Conservation (phyloP, 2,888 invertebrate species). For the Blastobasis adustella region DNA sequence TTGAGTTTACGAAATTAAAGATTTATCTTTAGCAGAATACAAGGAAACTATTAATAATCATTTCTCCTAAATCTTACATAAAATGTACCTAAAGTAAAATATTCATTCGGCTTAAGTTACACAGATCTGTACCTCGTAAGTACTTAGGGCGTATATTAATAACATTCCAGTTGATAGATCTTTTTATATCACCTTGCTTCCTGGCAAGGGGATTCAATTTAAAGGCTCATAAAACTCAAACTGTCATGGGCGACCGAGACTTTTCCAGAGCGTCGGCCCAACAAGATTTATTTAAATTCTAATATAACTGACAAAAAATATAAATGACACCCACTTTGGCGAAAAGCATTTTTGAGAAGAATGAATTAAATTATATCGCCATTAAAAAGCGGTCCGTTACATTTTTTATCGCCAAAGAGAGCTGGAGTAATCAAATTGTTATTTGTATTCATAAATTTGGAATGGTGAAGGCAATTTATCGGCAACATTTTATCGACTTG, state of each 20-base stretch:
- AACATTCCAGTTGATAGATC: too few species aligned
- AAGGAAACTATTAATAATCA: too few species aligned
- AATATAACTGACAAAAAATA: not conserved
- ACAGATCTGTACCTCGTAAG: too few species aligned
- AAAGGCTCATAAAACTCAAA: not conserved
- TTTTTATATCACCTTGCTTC: not conserved
- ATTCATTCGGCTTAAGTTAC: too few species aligned
- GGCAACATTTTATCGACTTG: slow-evolving; percentile 43
- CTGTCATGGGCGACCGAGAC: not conserved
- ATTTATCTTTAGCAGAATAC: too few species aligned
- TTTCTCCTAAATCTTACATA: too few species aligned
- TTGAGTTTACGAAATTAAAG: too few species aligned
- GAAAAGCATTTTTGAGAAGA: not conserved
- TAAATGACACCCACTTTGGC: not conserved
- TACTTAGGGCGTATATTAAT: too few species aligned
- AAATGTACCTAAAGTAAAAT: too few species aligned
- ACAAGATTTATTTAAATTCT: not conserved
- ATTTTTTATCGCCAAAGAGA: not conserved
- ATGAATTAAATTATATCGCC: not conserved
- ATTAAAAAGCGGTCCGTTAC: not conserved
- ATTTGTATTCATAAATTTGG: slow-evolving; percentile 3
- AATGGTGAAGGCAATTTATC: slow-evolving; percentile 18
- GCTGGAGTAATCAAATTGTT: slow-evolving; percentile 1
- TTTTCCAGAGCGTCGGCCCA: not conserved
- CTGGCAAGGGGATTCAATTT: not conserved